Evolutionary conservation across 2,888 invertebrate species (phyloP), one percentile per base, ranked within the genome.

Genomic region (Teleiodes luculella): DNA sequence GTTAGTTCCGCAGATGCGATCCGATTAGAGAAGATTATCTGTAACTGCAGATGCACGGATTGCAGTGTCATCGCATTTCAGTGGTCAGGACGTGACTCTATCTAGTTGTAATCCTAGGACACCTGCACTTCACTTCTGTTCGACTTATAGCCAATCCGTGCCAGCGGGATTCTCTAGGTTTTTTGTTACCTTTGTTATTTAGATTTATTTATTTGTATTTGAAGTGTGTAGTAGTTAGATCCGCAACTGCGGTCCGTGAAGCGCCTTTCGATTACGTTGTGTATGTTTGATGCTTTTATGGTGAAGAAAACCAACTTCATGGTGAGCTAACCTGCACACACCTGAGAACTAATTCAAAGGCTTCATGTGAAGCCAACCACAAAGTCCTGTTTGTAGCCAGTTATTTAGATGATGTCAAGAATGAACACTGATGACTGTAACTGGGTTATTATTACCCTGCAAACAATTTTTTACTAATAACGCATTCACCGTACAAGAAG

Each of bases 21-120:
- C 62, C 65, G 67, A 73, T 77, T 76, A 73, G 64, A 62, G 52
- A 59, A 66, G 70, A 73, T 73, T 73, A 71, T 65, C 62, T 65
- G 55, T 54, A 63, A 70, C 66, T 67, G 66, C 67, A 64, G 76
- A 64, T 68, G 76, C 69, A 68, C 66, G 75, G 74, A 84, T 83
- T 85, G 86, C 85, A 80, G 63, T 85, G 87, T 85, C 88, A 81
- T 83, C 83, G 78, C 86, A 82, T 85, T 76, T 81, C 80, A 80
- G 77, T 24, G 66, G 68, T 55, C 60, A 59, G 49, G 55, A 88
- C 88, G 88, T 88, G 88, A 87, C 80, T 76, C 80, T 74, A 88
- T 88, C 83, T 83, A 60, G 69, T 57, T 57, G 80, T 85, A 86
- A 86, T 84, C 84, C 84, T 74, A 61, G 74, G 77, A 41, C 86